phyloP scores from a whole-genome alignment of 2,888 invertebrate genomes.

The Priocnemis perturbator region DNA sequence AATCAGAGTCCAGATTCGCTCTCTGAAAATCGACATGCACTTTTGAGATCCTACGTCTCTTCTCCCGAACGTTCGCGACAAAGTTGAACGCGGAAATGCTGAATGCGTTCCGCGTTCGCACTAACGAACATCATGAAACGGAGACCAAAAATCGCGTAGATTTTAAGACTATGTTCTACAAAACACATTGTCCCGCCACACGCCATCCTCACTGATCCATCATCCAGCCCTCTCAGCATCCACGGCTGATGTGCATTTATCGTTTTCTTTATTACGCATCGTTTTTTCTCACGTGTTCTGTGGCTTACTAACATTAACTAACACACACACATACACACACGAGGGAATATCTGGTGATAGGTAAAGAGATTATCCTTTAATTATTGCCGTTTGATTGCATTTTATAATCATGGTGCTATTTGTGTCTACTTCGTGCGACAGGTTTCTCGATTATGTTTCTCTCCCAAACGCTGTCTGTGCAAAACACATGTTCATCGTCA shows the following conservation, averaged over 20 bases:
- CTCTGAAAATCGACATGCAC: too few relatives aligned
- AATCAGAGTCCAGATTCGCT: too few relatives aligned
- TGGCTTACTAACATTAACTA: conserved; percentile 55
- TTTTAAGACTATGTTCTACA: background rate
- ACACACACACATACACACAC: conserved; percentile 62
- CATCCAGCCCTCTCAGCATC: conserved; percentile 28
- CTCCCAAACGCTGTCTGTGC: background rate
- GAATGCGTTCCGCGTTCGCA: too few relatives aligned
- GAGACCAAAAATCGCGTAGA: background rate
- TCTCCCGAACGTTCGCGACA: too few relatives aligned
- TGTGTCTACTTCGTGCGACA: too few relatives aligned
- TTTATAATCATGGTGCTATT: conserved; percentile 10
- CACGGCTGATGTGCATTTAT: conserved; percentile 46
- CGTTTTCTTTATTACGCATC: conserved; percentile 24
- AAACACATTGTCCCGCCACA: background rate
- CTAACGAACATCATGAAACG: conserved; percentile 25
- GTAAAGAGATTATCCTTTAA: conserved; percentile 19
- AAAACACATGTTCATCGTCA: too few relatives aligned
- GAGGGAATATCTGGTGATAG: conserved; percentile 72
- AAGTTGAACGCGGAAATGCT: too few relatives aligned
- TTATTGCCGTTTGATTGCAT: conserved; percentile 5
- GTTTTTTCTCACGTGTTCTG: conserved; percentile 31
- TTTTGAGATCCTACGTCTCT: too few relatives aligned
- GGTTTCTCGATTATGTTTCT: background rate
- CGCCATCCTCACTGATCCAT: too few relatives aligned